Evolutionary conservation across 1,140 invertebrate genomes (phyloP), one percentile per base, ranked within the genome.

Genomic region (Drosophila watanabei): DNA sequence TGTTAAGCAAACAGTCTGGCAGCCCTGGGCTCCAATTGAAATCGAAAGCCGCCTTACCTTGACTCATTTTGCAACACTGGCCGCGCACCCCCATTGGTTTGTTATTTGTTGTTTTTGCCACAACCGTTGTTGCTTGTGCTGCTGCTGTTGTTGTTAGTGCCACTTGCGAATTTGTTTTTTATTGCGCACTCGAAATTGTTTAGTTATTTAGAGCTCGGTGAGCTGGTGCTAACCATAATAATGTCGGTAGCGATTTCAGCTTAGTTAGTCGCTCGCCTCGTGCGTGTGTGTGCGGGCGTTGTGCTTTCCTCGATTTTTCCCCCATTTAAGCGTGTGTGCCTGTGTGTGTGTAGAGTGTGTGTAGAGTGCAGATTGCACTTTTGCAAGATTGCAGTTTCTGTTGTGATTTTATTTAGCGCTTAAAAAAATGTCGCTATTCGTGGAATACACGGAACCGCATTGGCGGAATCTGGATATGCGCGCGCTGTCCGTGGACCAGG

Each of bases 141-240:
- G 1, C 3, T 24, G 6, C 24, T 48, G 58, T 57, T 57, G 56
- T 63, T 84, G 58, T 49, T 59, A 16, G 37, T 59, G 54, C 43
- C 43, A 58, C 79, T 79, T 70, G 54, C 65, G 59, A 59, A 48
- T 79, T 73, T 81, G 75, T 61, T 79, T 82, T 86, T 89, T 88
- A 89, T 89, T 89, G 85, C 85, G 86, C 85, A 90, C 86, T 90
- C 85, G 78, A 89, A 90, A 79, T 89, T 84, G 78, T 88, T 88
- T 90, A 73, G 66, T 66, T 89, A 80, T 80, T 87, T 80, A 73
- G 73, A 57, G 66, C 63, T 69, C 9, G 41, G 41, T n/a, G n/a
- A 59, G 66, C 75, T 70, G 69, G 52, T 56, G 54, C 54, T 56
- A 56, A 56, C 33, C 33, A 24, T 56, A 56, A 56, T 56, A 39